Evolutionary conservation across 2,888 invertebrate genomes (phyloP), one percentile per base, ranked within the genome.

Genomic region (Lasioglossum figueresi): DNA sequence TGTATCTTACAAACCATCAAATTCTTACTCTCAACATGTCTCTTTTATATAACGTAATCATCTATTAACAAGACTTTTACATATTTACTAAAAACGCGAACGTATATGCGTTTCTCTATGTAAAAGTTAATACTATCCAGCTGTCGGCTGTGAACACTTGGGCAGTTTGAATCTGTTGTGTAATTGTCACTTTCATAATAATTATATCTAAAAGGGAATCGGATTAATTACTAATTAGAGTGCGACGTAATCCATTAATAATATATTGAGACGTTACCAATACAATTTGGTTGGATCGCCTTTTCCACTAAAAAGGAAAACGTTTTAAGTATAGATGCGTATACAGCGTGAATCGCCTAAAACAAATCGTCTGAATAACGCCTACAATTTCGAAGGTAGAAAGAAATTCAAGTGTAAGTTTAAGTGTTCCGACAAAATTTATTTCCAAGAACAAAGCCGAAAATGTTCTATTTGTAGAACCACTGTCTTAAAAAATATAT

Each of bases 71-170:
- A 88, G 78, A 84, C 80, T 85, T 73, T 88, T 89, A 88, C 79
- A 79, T 84, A 88, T 82, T 75, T 79, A 68, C 34, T 83, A 79
- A 68, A 84, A 71, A 71, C 75, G 78, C 40, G 63, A 70, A 40
- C 48, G 52, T 71, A 52, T 76, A 75, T 83, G 84, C 76, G 76
- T 85, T 82, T 81, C 87, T 90, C 87, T 91, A 92, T 92, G 89
- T 90, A 91, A 92, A 91, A 90, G 88, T 88, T 92, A 93, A 91
- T 92, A 88, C 84, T 91, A 91, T 91, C 88, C 91, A 91, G 88
- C 89, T 88, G 88, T 87, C 91, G 91, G 92, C 92, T 91, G 92
- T 94, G 94, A 94, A 94, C 94, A 94, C 94, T 94, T 93, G 93
- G 94, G 94, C 93, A 94, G 93, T 94, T 93, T 93, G 90, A 92